Conservation (phyloP, 2,888 invertebrate species). For the Lutraria lutraria region DNA sequence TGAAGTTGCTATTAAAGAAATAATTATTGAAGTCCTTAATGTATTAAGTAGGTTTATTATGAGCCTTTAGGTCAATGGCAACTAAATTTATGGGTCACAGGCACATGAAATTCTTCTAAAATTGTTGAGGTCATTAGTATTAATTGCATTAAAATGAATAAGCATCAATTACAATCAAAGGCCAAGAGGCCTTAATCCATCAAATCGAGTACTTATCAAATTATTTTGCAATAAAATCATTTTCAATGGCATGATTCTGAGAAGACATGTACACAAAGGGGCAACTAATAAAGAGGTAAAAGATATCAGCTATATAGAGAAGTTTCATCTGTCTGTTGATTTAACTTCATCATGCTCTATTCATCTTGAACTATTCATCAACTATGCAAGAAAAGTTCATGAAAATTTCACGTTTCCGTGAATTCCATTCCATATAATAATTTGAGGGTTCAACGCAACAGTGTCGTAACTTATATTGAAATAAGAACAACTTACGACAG, state of each 20-base stretch:
- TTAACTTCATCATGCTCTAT: no score
- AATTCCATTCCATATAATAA: no score
- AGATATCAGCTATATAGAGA: not conserved
- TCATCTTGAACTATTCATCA: no score
- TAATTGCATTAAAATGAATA: constrained; percentile 30
- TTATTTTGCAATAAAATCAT: constrained; percentile 1
- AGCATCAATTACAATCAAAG: constrained; percentile 24
- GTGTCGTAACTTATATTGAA: no score
- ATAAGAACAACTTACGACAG: no score
- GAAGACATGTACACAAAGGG: not conserved
- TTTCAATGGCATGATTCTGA: not conserved
- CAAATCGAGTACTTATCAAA: not conserved
- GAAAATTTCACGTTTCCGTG: no score
- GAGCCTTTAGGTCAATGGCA: not conserved
- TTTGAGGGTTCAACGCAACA: no score
- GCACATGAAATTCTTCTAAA: not conserved
- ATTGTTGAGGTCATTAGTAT: not conserved
- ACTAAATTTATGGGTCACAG: constrained; percentile 1
- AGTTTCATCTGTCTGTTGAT: not conserved
- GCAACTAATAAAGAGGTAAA: not conserved
- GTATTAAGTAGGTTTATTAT: not conserved
- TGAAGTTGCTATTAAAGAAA: not conserved
- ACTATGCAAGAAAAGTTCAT: no score
- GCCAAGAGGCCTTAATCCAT: constrained; percentile 19
- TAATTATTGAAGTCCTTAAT: not conserved